These are phyloP conservation scores for Neotoma lepida DNA, from an alignment of 2,113 vertebrate genomes.

Conservation along the genomic window DNA sequence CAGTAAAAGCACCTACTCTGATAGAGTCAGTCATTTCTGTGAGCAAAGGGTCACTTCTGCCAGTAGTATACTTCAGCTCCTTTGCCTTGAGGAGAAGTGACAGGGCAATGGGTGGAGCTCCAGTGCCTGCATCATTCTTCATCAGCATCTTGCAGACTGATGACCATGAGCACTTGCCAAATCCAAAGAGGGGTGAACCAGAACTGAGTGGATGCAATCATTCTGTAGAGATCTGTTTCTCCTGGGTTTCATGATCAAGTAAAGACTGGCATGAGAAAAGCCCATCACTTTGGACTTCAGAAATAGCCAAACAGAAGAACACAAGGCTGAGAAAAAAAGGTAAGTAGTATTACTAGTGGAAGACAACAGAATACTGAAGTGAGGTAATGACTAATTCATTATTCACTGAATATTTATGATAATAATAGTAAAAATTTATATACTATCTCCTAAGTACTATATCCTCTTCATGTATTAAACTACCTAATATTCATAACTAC, in stretches of 20 bases:
- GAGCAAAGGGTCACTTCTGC: background rate
- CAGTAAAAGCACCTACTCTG: background rate
- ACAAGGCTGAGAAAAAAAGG: background rate
- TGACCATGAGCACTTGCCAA: background rate
- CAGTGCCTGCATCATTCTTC: background rate
- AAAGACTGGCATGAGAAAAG: background rate
- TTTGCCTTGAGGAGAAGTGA: background rate
- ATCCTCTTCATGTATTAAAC: conserved; percentile 7
- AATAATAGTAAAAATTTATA: background rate
- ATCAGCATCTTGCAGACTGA: background rate
- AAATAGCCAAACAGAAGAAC: background rate
- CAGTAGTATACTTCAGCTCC: background rate
- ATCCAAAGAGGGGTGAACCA: background rate
- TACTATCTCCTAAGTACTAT: background rate
- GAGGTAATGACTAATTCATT: background rate
- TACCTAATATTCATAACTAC: background rate
- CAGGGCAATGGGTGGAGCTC: background rate
- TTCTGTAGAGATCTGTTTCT: background rate
- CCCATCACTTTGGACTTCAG: background rate
- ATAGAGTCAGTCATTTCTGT: background rate
- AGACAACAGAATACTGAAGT: background rate
- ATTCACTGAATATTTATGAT: conserved; percentile 1
- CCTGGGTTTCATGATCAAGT: background rate
- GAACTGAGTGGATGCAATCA: background rate
- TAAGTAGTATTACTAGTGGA: background rate